Evolutionary conservation across 1,140 invertebrate species (phyloP).

Genomic region (Drosophila obscura): DNA sequence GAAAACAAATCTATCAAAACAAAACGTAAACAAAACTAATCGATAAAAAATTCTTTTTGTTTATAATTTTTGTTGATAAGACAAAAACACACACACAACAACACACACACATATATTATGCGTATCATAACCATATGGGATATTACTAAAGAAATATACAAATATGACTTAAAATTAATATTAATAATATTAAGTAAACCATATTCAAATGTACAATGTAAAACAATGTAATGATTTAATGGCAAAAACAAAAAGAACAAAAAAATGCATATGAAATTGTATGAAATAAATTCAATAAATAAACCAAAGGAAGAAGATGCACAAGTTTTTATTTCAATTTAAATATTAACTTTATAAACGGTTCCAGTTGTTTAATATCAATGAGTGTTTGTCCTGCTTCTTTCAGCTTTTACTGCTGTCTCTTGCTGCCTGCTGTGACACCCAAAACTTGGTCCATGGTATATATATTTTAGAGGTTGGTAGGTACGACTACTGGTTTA

Average conservation of each 20-base stretch:
- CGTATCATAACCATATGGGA: constrained; percentile 41
- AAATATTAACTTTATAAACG: neutral
- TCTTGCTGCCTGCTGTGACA: too few species aligned
- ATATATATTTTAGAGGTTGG: too few species aligned
- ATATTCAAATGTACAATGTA: constrained; percentile 78
- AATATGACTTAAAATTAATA: constrained; percentile 56
- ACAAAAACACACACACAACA: constrained; percentile 43
- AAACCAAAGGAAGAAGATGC: constrained; percentile 58
- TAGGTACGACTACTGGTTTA: too few species aligned
- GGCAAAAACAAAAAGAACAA: constrained; percentile 36
- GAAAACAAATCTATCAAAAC: constrained; percentile 3
- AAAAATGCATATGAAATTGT: constrained; percentile 47
- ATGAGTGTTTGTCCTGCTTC: too few species aligned
- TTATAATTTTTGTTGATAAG: constrained; percentile 55
- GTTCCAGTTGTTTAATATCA: too few species aligned
- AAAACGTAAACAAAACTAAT: constrained; percentile 20
- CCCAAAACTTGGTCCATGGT: too few species aligned
- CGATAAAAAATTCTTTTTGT: constrained; percentile 58
- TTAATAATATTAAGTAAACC: constrained; percentile 64
- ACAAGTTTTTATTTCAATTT: neutral
- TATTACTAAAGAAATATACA: constrained; percentile 55
- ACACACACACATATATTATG: constrained; percentile 32
- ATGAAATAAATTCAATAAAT: constrained; percentile 78
- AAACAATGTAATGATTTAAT: constrained; percentile 74
- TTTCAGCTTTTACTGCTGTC: too few species aligned